Percentiles rank a stretch among this genome's conserved stretches.
Conservation (phyloP, 1,140 invertebrate species). For the Solen grandis region DNA sequence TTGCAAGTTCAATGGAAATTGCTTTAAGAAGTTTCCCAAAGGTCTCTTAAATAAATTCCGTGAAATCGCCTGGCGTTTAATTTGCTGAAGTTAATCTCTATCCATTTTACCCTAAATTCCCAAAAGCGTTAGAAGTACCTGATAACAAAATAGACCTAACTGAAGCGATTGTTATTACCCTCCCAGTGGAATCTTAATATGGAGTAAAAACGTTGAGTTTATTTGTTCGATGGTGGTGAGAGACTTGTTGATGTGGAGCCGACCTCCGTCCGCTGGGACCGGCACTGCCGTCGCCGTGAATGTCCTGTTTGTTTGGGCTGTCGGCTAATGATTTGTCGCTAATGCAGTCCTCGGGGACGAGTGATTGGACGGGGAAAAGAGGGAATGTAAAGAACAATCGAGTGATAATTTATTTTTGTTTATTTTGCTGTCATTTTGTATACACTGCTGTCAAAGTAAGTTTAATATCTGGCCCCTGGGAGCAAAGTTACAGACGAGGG, state of each 20-base stretch:
- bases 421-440: constrained; percentile 40
- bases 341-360: constrained; percentile 39
- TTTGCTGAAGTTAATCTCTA: constrained; percentile 38
- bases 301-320: constrained; percentile 52
- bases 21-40: constrained; percentile 41
- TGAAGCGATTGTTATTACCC: constrained; percentile 25
- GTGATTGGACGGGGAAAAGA: constrained; percentile 10
- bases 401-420: constrained; percentile 54
- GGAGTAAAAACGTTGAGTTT: constrained; percentile 49
- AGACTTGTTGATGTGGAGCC: constrained; percentile 39
- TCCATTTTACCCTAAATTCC: constrained; percentile 38
- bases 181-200: constrained; percentile 42
- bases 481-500: no score
- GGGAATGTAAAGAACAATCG: constrained; percentile 6
- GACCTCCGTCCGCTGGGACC: constrained; percentile 25
- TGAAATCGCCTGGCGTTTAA: constrained; percentile 40
- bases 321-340: constrained; percentile 53
- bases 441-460: constrained; percentile 14
- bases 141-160: constrained; percentile 41
- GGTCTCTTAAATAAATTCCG: constrained; percentile 35
- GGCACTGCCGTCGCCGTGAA: constrained; percentile 32
- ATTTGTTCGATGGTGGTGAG: constrained; percentile 50
- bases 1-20: constrained; percentile 33
- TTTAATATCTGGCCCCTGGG: constrained; percentile 31
- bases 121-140: constrained; percentile 32